Percentiles rank a stretch among this genome's conserved stretches.
phyloP scores from a whole-genome alignment of 2,888 invertebrate species.

The Endomychus coccineus region DNA sequence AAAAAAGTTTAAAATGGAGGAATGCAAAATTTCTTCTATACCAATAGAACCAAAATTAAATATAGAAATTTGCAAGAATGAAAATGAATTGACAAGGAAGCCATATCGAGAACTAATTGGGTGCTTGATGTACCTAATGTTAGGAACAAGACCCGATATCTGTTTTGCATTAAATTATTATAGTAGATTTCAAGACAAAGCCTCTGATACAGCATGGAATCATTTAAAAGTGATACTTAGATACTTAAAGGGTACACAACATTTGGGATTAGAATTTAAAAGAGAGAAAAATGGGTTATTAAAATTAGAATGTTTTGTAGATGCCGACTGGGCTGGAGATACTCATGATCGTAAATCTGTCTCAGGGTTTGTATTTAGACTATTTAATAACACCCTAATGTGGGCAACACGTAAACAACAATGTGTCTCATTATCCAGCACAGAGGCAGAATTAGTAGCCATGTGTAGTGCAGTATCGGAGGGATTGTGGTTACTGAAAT shows the following conservation, averaged over 20 bases:
- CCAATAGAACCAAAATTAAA: conserved; percentile 7
- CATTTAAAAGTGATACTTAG: conserved; percentile 19
- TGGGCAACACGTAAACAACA: conserved; percentile 33
- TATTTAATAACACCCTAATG: conserved; percentile 19
- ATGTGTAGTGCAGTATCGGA: conserved; percentile 26
- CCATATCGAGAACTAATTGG: conserved; percentile 19
- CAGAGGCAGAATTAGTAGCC: conserved; percentile 34
- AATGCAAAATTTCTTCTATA: conserved; percentile 6
- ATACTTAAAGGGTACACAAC: conserved; percentile 19
- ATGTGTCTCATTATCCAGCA: conserved; percentile 29
- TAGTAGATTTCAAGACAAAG: conserved; percentile 18
- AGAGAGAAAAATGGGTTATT: conserved; percentile 4
- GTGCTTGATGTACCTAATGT: conserved; percentile 19
- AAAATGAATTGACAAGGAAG: conserved; percentile 5
- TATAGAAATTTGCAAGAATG: conserved; percentile 6
- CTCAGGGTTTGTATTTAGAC: conserved; percentile 24
- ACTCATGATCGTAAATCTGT: conserved; percentile 26
- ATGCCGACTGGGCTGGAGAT: conserved; percentile 31
- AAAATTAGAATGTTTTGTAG: conserved; percentile 23
- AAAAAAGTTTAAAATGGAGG: conserved; percentile 5
- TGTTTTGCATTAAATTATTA: conserved; percentile 16
- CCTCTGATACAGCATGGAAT: conserved; percentile 14
- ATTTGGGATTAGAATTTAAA: conserved; percentile 12
- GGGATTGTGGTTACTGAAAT: conserved; percentile 25
- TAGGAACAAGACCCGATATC: conserved; percentile 15